Percentiles rank a stretch among this genome's conserved stretches.
Conservation (phyloP, 2,888 invertebrate genomes). For the Idaea aversata region DNA sequence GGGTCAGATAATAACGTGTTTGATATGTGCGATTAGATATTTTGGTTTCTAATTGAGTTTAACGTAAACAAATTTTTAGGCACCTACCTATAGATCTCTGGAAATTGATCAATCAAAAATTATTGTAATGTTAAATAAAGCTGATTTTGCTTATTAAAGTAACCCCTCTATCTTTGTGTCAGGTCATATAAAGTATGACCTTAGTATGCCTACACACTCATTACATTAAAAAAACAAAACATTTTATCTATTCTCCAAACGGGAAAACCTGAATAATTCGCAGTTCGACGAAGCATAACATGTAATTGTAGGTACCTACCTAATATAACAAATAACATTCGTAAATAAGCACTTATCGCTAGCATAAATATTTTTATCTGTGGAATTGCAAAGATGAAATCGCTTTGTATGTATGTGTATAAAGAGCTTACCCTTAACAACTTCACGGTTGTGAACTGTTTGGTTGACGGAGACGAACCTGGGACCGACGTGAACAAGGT, state of each 20-base stretch:
- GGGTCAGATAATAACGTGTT: too few relatives aligned
- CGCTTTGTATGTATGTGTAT: background rate
- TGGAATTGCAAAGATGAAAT: background rate
- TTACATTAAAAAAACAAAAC: background rate
- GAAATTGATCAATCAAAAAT: too few relatives aligned
- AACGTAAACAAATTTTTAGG: too few relatives aligned
- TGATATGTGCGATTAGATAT: too few relatives aligned
- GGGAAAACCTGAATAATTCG: background rate
- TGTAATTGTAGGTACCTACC: background rate
- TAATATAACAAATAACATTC: background rate
- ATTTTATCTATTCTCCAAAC: background rate
- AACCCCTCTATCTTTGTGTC: background rate
- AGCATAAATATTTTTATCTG: background rate
- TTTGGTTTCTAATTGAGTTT: too few relatives aligned
- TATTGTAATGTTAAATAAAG: too few relatives aligned
- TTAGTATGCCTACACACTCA: background rate
- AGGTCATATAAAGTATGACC: background rate
- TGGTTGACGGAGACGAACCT: slow-evolving; percentile 65
- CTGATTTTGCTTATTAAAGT: too few relatives aligned
- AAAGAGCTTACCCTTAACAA: slow-evolving; percentile 61
- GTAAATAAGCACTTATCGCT: background rate
- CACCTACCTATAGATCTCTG: too few relatives aligned
- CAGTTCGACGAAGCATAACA: slow-evolving; percentile 1
- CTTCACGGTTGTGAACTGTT: slow-evolving; percentile 62
- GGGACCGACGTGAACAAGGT: slow-evolving; percentile 62